These are phyloP conservation scores for Centropyge bicolor DNA, from an alignment of 2,797 vertebrate genomes.

Conservation along the genomic window DNA sequence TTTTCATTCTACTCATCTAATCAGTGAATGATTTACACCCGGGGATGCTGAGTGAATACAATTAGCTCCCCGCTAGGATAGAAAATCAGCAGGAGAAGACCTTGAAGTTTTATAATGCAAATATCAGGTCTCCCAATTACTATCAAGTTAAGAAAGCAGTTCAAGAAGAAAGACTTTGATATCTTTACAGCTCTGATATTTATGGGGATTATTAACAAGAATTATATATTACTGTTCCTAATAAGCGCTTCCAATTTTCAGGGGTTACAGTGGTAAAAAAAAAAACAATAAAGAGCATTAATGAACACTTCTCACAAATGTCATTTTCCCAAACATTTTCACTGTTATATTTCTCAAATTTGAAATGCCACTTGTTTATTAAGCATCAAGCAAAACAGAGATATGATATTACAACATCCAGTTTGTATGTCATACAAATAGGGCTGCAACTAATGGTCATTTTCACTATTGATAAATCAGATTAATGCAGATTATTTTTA, in stretches of 20 bases:
- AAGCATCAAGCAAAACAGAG: constrained; percentile 4
- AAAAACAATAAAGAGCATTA: background rate
- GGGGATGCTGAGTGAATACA: constrained; percentile 61
- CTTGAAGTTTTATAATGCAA: constrained; percentile 23
- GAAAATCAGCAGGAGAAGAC: constrained; percentile 39
- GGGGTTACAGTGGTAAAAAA: background rate
- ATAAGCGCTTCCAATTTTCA: background rate
- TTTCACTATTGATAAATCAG: no score
- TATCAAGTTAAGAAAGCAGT: background rate
- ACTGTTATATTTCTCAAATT: background rate
- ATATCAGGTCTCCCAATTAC: constrained; percentile 30
- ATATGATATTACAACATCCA: constrained; percentile 2
- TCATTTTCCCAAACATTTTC: background rate
- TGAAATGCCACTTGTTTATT: background rate
- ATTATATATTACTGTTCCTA: background rate
- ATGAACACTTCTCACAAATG: background rate
- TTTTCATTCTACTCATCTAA: constrained; percentile 52
- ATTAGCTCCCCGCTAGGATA: constrained; percentile 59
- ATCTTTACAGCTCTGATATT: constrained; percentile 5
- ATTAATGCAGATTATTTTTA: no score
- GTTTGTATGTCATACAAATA: background rate
- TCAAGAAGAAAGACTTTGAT: background rate
- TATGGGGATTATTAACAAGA: background rate
- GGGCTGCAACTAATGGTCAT: no score
- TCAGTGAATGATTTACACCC: constrained; percentile 58